Percentiles rank a stretch among this genome's conserved stretches.
These are phyloP conservation scores for Orchestes rusci DNA, from an alignment of 2,888 invertebrate species.

Conservation along the genomic window DNA sequence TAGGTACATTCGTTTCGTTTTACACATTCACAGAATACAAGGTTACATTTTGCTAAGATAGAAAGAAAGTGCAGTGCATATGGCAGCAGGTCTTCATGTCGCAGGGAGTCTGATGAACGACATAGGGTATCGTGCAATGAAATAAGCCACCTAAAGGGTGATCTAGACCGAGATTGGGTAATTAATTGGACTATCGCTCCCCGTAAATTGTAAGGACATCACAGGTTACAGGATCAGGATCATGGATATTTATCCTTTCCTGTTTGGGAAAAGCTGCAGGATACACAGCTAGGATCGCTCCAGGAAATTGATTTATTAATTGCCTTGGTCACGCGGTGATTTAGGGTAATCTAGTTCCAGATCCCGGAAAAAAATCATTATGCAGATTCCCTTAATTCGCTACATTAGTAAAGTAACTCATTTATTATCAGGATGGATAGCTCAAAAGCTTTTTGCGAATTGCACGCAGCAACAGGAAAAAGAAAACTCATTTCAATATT, in stretches of 20 bases:
- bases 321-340: slow-evolving; percentile 19
- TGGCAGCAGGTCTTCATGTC: no score
- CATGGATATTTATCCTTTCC: slow-evolving; percentile 25
- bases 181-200: slow-evolving; percentile 43
- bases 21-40: no score
- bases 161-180: slow-evolving; percentile 41
- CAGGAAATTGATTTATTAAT: slow-evolving; percentile 34
- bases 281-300: slow-evolving; percentile 29
- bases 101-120: slow-evolving; percentile 34
- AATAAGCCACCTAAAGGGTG: slow-evolving; percentile 36
- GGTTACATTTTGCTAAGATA: no score
- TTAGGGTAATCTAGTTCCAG: slow-evolving; percentile 12
- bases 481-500: slow-evolving; percentile 19
- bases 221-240: slow-evolving; percentile 32
- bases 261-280: slow-evolving; percentile 26
- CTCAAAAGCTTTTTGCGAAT: slow-evolving; percentile 30
- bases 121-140: slow-evolving; percentile 26
- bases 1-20: no score
- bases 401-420: slow-evolving; percentile 40
- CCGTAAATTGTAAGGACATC: slow-evolving; percentile 30
- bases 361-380: no score
- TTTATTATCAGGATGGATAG: slow-evolving; percentile 38
- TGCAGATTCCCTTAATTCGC: no score
- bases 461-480: slow-evolving; percentile 3
- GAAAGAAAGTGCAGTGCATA: no score